Percentiles rank a stretch among this genome's conserved stretches.
Evolutionary conservation across 2,888 invertebrate genomes (phyloP).

Genomic region (Dorcus hopei): DNA sequence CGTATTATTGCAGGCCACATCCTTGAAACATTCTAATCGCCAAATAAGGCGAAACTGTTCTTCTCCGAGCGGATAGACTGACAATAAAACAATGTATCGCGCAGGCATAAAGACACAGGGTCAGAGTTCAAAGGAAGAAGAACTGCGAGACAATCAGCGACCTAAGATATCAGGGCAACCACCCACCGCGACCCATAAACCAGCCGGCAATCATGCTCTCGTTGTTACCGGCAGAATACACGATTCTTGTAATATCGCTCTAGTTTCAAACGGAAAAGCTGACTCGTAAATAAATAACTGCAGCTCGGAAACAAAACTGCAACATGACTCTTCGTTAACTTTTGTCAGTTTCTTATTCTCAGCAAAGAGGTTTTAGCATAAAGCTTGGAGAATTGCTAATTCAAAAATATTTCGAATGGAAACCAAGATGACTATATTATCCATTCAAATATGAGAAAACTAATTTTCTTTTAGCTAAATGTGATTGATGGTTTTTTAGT

Average conservation of each 20-base stretch:
- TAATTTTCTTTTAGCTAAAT: too few species aligned
- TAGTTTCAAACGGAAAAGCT: conserved; percentile 29
- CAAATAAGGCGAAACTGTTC: too few species aligned
- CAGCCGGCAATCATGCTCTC: conserved; percentile 34
- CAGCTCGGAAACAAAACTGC: conserved; percentile 31
- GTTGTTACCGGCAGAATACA: conserved; percentile 33
- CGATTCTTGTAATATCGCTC: conserved; percentile 33
- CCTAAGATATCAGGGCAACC: conserved; percentile 27
- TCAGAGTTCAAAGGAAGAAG: conserved; percentile 18
- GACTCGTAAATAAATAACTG: conserved; percentile 31
- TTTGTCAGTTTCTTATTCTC: background rate
- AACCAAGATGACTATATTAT: too few species aligned
- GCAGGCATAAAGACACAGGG: conserved; percentile 8
- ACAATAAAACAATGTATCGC: background rate
- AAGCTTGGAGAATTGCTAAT: too few species aligned
- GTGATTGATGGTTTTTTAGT: too few species aligned
- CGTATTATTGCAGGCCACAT: too few species aligned
- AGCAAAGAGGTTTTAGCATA: too few species aligned
- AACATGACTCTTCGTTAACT: conserved; percentile 24
- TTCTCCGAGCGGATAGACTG: too few species aligned
- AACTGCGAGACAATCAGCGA: conserved; percentile 24
- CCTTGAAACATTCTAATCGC: too few species aligned
- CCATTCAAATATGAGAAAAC: too few species aligned
- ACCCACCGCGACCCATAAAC: conserved; percentile 35
- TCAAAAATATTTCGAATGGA: too few species aligned